These are phyloP conservation scores for Conus ventricosus DNA, from an alignment of 1,140 invertebrate species.

Conservation along the genomic window DNA sequence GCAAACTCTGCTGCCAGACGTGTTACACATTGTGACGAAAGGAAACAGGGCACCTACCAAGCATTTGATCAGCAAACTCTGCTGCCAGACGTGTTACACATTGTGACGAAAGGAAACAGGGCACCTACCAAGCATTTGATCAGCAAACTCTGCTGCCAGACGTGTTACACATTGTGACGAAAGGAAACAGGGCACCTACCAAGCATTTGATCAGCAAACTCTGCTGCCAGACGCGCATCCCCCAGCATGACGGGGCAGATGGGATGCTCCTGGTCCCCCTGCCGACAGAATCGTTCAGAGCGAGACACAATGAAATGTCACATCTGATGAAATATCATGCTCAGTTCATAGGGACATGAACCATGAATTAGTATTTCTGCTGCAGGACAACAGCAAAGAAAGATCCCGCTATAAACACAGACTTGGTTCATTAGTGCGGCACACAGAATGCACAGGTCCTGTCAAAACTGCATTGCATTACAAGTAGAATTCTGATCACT, in stretches of 20 bases:
- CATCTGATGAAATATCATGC: not conserved
- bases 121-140: constrained; percentile 87
- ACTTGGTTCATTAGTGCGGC: no score
- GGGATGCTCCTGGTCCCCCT: constrained; percentile 85
- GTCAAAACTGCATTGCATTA: no score
- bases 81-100: constrained; percentile 81
- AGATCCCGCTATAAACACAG: no score
- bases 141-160: constrained; percentile 86
- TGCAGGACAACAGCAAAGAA: no score
- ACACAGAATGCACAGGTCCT: no score
- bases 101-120: not conserved
- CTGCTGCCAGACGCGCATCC: constrained; percentile 87
- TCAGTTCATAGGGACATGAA: not conserved
- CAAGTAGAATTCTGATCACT: no score
- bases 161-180: constrained; percentile 65
- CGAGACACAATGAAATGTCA: no score
- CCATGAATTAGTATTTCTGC: no score
- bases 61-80: constrained; percentile 88
- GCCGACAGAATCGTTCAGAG: not conserved
- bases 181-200: constrained; percentile 75
- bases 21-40: no score
- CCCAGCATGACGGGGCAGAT: constrained; percentile 95
- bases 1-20: constrained; percentile 87
- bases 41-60: constrained; percentile 78
- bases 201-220: constrained; percentile 90